Evolutionary conservation across 2,888 invertebrate species (phyloP), one percentile per base, ranked within the genome.

Genomic region (Platypus cylindrus): DNA sequence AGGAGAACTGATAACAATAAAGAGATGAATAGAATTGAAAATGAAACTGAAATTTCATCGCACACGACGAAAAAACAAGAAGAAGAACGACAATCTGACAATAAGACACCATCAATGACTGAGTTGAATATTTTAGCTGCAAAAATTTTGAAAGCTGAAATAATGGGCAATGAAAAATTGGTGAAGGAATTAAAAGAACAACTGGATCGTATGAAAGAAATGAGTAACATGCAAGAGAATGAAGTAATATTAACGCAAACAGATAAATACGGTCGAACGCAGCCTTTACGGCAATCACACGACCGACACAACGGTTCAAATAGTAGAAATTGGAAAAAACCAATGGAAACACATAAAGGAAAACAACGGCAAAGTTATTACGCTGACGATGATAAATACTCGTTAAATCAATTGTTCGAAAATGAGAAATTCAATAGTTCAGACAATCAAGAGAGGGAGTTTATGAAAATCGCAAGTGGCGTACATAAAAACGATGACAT

Each of bases 121-220:
- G 80, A 85, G 46, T 75, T 91, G 71, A 98, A 97, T 63, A 77
- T 79, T 48, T 59, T 98, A 25, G 89, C 79, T 24, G 90, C 94
- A 2, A 89, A 83, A 64, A 73, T 93, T 43, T 66, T 97, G 0
- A 91, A 91, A 66, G 94, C 95, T 9, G 93, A 97, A 71, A 75
- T 98, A 48, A 73, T 90, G 70, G 94, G 91, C 12, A 78, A 94
- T 56, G 63, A 58, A 54, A 70, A 71, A 42, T 56, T 81, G 34
- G 79, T 79, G 0, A 55, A 60, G 22, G 72, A 83, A 53, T 63
- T 94, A 28, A 85, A 84, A 60, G 53, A 60, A 3, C 78, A 87
- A 57, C 60, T 94, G 26, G 80, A 83, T 45, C 63, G 63, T 15
- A 85, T 86, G 1, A 70, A 79, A 47, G 64, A 69, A 36, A 61